Evolutionary conservation across 1,140 invertebrate genomes (phyloP).

Genomic region (Hyles euphorbiae): DNA sequence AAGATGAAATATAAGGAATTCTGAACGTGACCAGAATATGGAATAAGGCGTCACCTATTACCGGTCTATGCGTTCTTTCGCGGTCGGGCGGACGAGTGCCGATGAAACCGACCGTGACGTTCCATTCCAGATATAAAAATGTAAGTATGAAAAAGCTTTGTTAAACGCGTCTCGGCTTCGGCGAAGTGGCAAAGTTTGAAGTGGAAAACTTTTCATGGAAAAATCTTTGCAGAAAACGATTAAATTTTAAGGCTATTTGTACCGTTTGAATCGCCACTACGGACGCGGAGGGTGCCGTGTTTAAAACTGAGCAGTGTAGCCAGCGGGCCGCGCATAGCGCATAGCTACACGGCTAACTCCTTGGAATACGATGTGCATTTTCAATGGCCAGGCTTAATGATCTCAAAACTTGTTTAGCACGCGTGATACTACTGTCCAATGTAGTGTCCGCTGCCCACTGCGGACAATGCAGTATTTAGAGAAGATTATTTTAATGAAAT

Average conservation of each 20-base stretch:
- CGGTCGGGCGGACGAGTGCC: slow-evolving; percentile 59
- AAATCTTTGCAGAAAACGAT: slow-evolving; percentile 71
- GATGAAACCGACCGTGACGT: slow-evolving; percentile 68
- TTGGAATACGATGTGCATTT: no score
- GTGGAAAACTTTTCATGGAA: slow-evolving; percentile 73
- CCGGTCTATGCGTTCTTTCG: slow-evolving; percentile 67
- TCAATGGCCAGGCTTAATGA: no score
- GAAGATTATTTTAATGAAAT: slow-evolving; percentile 61
- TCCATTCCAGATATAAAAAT: slow-evolving; percentile 73
- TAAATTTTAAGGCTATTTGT: slow-evolving; percentile 71
- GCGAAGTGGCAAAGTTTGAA: slow-evolving; percentile 72
- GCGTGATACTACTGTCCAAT: slow-evolving; percentile 27
- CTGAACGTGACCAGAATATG: slow-evolving; percentile 68
- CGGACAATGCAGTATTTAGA: slow-evolving; percentile 30
- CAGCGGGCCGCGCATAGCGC: no score
- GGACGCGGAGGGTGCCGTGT: slow-evolving; percentile 32
- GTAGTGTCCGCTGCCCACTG: slow-evolving; percentile 27
- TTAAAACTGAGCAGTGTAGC: neutral
- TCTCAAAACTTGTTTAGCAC: slow-evolving; percentile 24
- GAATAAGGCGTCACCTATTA: slow-evolving; percentile 66
- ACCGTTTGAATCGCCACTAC: slow-evolving; percentile 44
- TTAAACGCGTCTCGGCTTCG: slow-evolving; percentile 69
- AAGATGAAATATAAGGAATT: slow-evolving; percentile 76
- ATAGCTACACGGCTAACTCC: no score
- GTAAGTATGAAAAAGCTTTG: slow-evolving; percentile 74